Evolutionary conservation across 2,113 vertebrate species (phyloP).

Genomic region (Dryoscopus gambensis): DNA sequence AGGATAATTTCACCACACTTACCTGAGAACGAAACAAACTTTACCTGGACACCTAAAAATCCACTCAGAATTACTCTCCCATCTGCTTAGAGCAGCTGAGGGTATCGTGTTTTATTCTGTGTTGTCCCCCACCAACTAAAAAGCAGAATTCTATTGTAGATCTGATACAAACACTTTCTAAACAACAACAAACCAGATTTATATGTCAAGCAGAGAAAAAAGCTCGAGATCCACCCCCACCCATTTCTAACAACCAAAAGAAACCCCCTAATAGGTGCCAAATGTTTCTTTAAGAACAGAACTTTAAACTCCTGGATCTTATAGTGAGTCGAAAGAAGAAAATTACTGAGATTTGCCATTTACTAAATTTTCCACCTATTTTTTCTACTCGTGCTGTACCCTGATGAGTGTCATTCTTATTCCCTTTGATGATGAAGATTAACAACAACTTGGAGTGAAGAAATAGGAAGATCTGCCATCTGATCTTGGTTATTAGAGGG

Average conservation of each 20-base stretch:
- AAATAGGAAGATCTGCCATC: background rate
- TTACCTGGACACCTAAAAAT: background rate
- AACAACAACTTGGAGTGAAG: background rate
- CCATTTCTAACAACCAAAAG: background rate
- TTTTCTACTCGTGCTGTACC: background rate
- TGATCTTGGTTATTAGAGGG: background rate
- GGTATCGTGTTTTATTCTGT: background rate
- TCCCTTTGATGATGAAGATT: background rate
- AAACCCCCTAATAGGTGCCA: background rate
- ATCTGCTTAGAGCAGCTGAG: accelerated
- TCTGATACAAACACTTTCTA: background rate
- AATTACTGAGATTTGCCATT: background rate
- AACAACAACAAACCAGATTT: background rate
- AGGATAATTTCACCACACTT: accelerated
- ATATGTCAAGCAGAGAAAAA: background rate
- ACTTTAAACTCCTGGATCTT: background rate
- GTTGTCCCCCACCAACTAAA: background rate
- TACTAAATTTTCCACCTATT: background rate
- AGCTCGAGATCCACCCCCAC: background rate
- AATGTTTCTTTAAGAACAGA: background rate
- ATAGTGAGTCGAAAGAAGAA: background rate
- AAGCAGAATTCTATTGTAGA: accelerated
- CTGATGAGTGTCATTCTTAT: background rate
- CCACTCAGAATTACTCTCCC: background rate
- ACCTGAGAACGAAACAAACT: background rate